Evolutionary conservation across 2,797 vertebrate species (phyloP).

Genomic region (Gymnopithys bicolor): DNA sequence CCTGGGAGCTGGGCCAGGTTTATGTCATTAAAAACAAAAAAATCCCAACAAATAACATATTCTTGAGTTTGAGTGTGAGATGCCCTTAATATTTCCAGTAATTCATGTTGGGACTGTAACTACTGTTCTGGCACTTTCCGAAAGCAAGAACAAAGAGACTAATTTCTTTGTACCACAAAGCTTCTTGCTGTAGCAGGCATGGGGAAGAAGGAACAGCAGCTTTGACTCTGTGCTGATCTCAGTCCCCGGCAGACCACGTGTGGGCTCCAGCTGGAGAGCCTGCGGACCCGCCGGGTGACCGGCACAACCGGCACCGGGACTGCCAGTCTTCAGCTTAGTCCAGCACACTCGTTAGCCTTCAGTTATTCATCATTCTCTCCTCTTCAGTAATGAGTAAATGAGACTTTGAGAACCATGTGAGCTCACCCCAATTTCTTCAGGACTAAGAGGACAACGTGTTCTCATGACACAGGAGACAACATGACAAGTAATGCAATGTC

Average conservation of each 20-base stretch:
- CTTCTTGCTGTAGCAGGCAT: neutral
- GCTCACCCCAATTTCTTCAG: neutral
- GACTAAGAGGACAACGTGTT: neutral
- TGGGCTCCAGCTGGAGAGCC: neutral
- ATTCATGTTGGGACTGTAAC: neutral
- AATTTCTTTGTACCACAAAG: neutral
- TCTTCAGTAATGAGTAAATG: neutral
- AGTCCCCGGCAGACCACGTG: fast-evolving
- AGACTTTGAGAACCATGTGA: neutral
- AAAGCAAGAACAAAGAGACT: neutral
- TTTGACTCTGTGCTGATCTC: neutral
- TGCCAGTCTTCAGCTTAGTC: neutral
- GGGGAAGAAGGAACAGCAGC: neutral
- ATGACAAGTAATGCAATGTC: neutral
- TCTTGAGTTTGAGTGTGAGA: neutral
- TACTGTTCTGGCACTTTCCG: conserved; percentile 25
- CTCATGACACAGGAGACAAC: neutral
- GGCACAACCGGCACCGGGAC: neutral
- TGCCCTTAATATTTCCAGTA: conserved; percentile 34
- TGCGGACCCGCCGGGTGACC: fast-evolving
- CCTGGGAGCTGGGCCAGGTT: conserved; percentile 23
- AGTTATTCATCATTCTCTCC: neutral
- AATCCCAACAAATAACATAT: conserved; percentile 13
- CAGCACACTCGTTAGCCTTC: neutral
- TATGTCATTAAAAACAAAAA: conserved; percentile 32